Conservation (phyloP, 2,113 vertebrate species). For the Bothrops jararaca region DNA sequence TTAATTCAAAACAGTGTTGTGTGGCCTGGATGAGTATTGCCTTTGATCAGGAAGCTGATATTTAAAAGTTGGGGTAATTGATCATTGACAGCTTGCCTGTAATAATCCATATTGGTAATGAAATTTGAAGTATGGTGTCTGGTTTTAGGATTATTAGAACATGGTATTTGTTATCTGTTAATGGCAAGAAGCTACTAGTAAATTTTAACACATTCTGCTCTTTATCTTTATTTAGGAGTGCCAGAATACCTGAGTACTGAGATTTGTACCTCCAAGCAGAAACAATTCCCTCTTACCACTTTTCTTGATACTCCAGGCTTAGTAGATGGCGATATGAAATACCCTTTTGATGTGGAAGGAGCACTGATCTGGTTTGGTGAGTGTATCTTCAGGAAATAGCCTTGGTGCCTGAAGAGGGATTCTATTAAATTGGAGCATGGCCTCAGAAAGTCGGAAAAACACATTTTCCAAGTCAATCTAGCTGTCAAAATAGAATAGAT, state of each 20-base stretch:
- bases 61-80: background rate
- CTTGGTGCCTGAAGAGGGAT: background rate
- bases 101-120: background rate
- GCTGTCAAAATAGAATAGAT: background rate
- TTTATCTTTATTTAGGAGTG: conserved; percentile 63
- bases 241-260: conserved; percentile 80
- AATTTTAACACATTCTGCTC: background rate
- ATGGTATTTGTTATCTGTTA: background rate
- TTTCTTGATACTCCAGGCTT: conserved; percentile 81
- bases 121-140: background rate
- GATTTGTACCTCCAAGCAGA: conserved; percentile 81
- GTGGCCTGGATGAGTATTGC: background rate
- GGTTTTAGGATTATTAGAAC: background rate
- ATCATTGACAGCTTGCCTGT: background rate
- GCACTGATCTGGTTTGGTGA: conserved; percentile 79
- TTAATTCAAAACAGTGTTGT: background rate
- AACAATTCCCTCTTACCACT: conserved; percentile 79
- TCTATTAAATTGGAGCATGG: background rate
- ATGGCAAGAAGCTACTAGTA: background rate
- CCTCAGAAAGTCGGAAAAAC: no score
- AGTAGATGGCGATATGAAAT: conserved; percentile 85
- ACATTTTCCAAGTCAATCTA: background rate
- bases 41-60: background rate
- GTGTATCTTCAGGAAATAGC: conserved; percentile 5
- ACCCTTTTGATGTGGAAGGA: conserved; percentile 82